Conservation (phyloP, 2,113 vertebrate species). For the Sardina pilchardus region DNA sequence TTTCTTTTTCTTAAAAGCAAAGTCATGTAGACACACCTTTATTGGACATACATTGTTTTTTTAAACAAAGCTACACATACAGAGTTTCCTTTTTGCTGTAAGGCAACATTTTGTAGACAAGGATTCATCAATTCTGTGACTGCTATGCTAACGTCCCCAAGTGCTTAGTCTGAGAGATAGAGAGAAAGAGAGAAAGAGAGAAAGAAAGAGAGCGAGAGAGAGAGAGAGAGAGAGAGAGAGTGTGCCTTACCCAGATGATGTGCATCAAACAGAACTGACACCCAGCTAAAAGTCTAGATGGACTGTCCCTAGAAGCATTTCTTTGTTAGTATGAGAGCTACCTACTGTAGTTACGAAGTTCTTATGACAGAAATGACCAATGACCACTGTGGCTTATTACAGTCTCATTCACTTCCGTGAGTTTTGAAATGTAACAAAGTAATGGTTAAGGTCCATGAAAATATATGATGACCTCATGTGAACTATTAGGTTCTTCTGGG, state of each 20-base stretch:
- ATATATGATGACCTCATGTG: neutral
- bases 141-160: slow-evolving; percentile 14
- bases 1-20: neutral
- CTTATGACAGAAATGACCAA: neutral
- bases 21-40: neutral
- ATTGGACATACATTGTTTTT: neutral
- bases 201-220: too few relatives aligned
- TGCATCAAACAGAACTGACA: slow-evolving; percentile 1
- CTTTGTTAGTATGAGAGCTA: slow-evolving; percentile 7
- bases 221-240: slow-evolving; percentile 22
- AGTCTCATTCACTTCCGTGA: neutral
- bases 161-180: neutral
- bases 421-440: neutral
- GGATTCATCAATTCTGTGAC: slow-evolving; percentile 17
- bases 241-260: neutral
- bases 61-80: slow-evolving; percentile 9
- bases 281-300: slow-evolving; percentile 9
- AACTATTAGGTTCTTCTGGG: neutral
- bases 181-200: neutral
- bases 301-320: neutral
- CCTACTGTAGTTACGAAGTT: neutral
- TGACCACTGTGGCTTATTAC: neutral
- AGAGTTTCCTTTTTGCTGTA: slow-evolving; percentile 24
- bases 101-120: slow-evolving; percentile 30
- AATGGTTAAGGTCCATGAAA: neutral